Evolutionary conservation across 2,113 vertebrate species (phyloP).

Genomic region (Pachyramphus minor): DNA sequence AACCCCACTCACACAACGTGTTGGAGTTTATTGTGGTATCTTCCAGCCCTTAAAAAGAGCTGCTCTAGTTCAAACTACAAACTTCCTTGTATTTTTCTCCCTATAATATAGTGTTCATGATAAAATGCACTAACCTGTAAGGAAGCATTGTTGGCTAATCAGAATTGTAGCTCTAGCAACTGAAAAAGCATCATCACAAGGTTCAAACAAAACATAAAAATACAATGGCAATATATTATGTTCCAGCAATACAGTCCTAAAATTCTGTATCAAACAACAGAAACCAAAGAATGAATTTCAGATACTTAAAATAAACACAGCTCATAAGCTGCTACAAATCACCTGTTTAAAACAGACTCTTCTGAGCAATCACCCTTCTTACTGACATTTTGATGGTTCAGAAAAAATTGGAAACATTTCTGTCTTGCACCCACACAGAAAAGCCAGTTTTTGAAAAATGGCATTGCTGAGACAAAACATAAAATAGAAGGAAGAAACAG

Average conservation of each 20-base stretch:
- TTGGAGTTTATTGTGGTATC: neutral
- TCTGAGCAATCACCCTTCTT: neutral
- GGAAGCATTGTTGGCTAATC: neutral
- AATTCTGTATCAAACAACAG: accelerated
- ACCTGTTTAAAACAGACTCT: neutral
- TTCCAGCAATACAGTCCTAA: neutral
- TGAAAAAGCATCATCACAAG: neutral
- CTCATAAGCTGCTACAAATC: neutral
- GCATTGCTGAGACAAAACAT: neutral
- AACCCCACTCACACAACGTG: neutral
- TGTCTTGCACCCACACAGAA: neutral
- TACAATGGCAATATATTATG: neutral
- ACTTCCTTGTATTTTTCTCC: neutral
- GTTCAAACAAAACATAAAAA: neutral
- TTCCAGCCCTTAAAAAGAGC: neutral
- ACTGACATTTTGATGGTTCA: neutral
- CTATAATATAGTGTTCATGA: neutral
- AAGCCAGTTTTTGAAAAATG: neutral
- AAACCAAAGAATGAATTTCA: neutral
- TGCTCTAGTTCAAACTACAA: neutral
- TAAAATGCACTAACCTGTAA: neutral
- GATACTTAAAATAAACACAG: neutral
- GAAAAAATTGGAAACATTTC: neutral
- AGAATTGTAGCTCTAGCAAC: neutral
- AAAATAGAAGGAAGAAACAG: neutral